Evolutionary conservation across 37 sponge, comb jelly and placozoan genomes (phyloP).

Genomic region (Corticium candelabrum): DNA sequence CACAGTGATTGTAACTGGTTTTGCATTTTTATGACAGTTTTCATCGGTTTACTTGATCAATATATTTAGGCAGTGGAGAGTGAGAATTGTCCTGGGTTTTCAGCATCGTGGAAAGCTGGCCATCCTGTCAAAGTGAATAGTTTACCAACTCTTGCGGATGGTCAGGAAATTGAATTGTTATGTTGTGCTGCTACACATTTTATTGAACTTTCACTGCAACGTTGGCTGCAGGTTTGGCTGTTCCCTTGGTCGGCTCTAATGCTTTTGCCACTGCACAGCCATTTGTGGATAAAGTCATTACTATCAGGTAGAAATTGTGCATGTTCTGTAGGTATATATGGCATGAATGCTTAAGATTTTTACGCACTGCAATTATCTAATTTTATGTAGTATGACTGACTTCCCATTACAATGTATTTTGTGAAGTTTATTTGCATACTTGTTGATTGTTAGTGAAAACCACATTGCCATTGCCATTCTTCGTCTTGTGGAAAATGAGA

Average conservation of each 20-base stretch:
- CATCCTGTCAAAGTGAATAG: conserved; percentile 32
- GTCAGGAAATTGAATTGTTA: conserved; percentile 25
- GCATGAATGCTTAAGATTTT: not conserved
- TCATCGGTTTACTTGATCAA: not conserved
- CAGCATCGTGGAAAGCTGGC: conserved; percentile 58
- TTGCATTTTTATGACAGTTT: not conserved
- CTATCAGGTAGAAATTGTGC: conserved; percentile 15
- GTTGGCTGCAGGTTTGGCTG: not conserved
- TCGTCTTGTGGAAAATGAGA: conserved; percentile 68
- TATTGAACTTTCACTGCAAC: too few relatives aligned
- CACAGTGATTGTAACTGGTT: conserved; percentile 53
- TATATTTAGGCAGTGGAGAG: conserved; percentile 64
- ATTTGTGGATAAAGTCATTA: conserved; percentile 32
- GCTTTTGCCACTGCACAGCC: conserved; percentile 64
- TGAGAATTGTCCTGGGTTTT: conserved; percentile 57
- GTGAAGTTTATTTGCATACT: too few relatives aligned
- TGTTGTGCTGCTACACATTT: too few relatives aligned
- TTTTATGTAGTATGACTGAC: too few relatives aligned
- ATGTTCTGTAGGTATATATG: not conserved
- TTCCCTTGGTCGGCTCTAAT: conserved; percentile 53
- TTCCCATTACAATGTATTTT: not conserved
- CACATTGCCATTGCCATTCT: conserved; percentile 69
- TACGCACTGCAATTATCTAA: too few relatives aligned
- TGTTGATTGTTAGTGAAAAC: conserved; percentile 43
- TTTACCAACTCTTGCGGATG: conserved; percentile 74